A percentile compares a stretch with the other conserved stretches of the same genome.
Evolutionary conservation across 2,797 vertebrate species (phyloP).

Genomic region (Tachyglossus aculeatus): DNA sequence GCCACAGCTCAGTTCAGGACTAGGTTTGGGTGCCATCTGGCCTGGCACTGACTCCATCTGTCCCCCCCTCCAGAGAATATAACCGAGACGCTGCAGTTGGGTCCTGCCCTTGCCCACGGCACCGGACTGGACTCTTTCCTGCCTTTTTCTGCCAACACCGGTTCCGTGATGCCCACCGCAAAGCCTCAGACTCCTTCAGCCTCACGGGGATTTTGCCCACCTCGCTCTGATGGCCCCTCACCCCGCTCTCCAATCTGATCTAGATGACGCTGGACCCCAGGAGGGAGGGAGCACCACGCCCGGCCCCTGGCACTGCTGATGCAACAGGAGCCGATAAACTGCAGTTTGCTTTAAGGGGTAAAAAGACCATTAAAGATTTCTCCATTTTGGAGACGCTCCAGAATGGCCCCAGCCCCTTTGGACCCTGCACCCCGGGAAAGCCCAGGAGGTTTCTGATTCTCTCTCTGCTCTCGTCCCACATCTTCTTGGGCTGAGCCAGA

Average conservation of each 20-base stretch:
- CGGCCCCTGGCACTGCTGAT: neutral
- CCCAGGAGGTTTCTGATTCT: neutral
- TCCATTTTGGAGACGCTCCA: conserved; percentile 45
- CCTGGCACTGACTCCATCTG: neutral
- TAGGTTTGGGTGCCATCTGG: neutral
- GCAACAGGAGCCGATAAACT: conserved; percentile 34
- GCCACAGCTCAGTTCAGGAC: neutral
- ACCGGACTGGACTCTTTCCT: conserved; percentile 42
- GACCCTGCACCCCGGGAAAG: neutral
- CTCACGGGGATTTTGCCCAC: conserved; percentile 29
- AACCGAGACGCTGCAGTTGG: conserved; percentile 58
- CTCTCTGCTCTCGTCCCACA: neutral
- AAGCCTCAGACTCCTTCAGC: conserved; percentile 41
- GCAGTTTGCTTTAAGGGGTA: conserved; percentile 44
- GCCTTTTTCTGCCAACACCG: conserved; percentile 56
- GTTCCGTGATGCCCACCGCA: conserved; percentile 30
- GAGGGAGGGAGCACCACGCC: conserved; percentile 5
- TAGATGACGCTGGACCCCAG: conserved; percentile 11
- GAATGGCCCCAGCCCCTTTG: neutral
- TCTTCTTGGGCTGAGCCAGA: conserved; percentile 4
- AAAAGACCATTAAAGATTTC: conserved; percentile 52
- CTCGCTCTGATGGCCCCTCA: neutral
- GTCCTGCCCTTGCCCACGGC: conserved; percentile 45
- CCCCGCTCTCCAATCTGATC: conserved; percentile 15
- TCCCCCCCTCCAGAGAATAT: conserved; percentile 66